Conservation (phyloP, 1,140 invertebrate genomes). For the Halictus rubicundus region DNA sequence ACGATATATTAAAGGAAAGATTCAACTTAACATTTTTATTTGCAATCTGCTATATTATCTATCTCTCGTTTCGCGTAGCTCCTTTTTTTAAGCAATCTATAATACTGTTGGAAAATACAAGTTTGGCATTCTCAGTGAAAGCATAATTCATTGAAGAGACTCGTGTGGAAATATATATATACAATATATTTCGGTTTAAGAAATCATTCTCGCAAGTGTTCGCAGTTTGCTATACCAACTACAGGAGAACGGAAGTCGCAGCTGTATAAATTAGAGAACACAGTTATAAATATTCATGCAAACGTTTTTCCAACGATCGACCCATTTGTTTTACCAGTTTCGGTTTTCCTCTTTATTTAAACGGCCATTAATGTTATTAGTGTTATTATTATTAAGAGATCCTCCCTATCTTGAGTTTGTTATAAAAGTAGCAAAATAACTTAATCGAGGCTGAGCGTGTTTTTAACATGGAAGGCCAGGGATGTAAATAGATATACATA, state of each 20-base stretch:
- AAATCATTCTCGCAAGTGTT: background rate
- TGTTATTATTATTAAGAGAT: slow-evolving; percentile 43
- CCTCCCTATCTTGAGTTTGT: slow-evolving; percentile 43
- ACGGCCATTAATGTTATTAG: slow-evolving; percentile 20
- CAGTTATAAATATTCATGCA: background rate
- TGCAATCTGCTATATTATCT: slow-evolving; percentile 30
- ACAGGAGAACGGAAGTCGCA: background rate
- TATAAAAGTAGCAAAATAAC: slow-evolving; percentile 80
- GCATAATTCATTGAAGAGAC: background rate
- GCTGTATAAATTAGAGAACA: background rate
- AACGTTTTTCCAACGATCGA: slow-evolving; percentile 5
- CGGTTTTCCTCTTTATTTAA: slow-evolving; percentile 3
- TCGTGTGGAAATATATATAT: background rate
- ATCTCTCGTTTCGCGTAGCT: slow-evolving; percentile 14
- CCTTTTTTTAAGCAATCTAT: slow-evolving; percentile 26
- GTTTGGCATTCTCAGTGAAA: slow-evolving; percentile 7
- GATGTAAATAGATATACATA: slow-evolving; percentile 41
- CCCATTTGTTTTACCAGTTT: slow-evolving; percentile 8
- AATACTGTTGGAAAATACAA: slow-evolving; percentile 38
- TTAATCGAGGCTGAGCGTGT: slow-evolving; percentile 73
- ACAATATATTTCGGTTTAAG: too few species aligned
- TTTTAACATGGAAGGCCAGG: slow-evolving; percentile 57
- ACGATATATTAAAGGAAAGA: slow-evolving; percentile 11
- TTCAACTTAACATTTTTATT: slow-evolving; percentile 29
- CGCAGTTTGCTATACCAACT: background rate